Evolutionary conservation across 2,797 vertebrate species (phyloP), one percentile per base, ranked within the genome.

Genomic region (Lindbergichthys nudifrons): DNA sequence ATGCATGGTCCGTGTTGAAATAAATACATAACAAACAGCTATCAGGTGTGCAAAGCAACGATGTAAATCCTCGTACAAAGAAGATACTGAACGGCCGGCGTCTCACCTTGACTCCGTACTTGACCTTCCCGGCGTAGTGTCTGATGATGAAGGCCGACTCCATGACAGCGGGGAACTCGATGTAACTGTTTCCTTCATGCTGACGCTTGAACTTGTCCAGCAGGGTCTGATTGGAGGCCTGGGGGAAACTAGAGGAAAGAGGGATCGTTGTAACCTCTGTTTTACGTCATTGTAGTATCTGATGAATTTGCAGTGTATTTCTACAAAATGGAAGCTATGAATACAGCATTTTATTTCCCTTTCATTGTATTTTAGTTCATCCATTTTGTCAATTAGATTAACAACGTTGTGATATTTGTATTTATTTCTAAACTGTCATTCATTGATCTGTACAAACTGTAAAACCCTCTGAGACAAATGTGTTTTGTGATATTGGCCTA

Each of bases 121-220:
- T 99, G 85, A 99, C 98, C 94, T 98, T 98, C 45, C 98, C 98
- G 0, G 98, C 97, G 5, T 99, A 99, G 92, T 99, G 98, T 46
- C 92, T 94, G 92, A 99, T 98, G 87, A 98, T 99, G 91, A 99
- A 99, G 51, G 98, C 98, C 0, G 97, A 96, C 84, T 99, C 98
- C 98, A 98, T 97, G 84, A 99, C 97, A 0, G 98, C 95, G 1
- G 97, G 97, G 88, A 98, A 98, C 87, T 99, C 97, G 11, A 98
- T 98, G 93, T 98, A 99, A 86, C 94, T 94, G 93, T 93, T 98
- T 12, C 96, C 97, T 81, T 98, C 97, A 6, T 99, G 97, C 59
- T 99, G 97, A 79, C 95, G 94, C 79, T 98, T 98, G 90, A 99
- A 99, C 87, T 99, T 99, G 87, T 98, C 97, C 93, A 99, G 90